Base-by-base conservation (phyloP, 2,797 vertebrate genomes). In the Sciaenops ocellatus region DNA sequence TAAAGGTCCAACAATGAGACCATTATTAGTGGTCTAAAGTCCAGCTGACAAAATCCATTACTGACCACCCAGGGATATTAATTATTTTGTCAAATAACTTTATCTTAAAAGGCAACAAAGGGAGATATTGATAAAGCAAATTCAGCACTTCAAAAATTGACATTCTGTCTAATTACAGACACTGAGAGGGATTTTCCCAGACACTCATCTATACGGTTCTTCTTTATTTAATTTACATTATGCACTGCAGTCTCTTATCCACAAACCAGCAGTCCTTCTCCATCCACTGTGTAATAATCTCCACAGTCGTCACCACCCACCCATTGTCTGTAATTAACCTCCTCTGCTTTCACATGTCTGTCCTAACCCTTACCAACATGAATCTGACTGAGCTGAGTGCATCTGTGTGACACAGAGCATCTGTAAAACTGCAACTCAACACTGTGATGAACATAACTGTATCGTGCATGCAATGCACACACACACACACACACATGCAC, bases 281-380 rank as follows among this genome's bases (percentile, higher is more conserved):
- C 20, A 55, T 42, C 56, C 57, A 17, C 47, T 38, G 52, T 34
- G 10, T 38, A 70, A 82, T 44, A 10, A 18, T 69, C 69, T 47
- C 54, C 62, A 55, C 57, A 61, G 46, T 54, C 11, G 1, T 44
- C 69, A 18, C 24, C 77, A 52, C 65, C 69, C 61, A 5, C 56
- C 20, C 2, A 1, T 16, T 63, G 63, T 41, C 48, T 48, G 72
- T 65, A 71, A 74, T 75, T 72, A 72, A 80, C 71, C 71, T 72
- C 48, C 47, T 26, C 57, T 47, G 65, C 67, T 65, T 56, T 52
- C 28, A 8, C 15, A 12, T 50, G 28, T 51, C 34, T 47, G 64
- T 55, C 57, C 59, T 26, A 41, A 57, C 72, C 79, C 73, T 68
- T 22, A 66, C 22, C 59, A 46, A 34, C 57, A 61, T 0, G n/a